These are phyloP conservation scores for Danio tinwini DNA, from an alignment of 2,797 vertebrate genomes.

Conservation along the genomic window DNA sequence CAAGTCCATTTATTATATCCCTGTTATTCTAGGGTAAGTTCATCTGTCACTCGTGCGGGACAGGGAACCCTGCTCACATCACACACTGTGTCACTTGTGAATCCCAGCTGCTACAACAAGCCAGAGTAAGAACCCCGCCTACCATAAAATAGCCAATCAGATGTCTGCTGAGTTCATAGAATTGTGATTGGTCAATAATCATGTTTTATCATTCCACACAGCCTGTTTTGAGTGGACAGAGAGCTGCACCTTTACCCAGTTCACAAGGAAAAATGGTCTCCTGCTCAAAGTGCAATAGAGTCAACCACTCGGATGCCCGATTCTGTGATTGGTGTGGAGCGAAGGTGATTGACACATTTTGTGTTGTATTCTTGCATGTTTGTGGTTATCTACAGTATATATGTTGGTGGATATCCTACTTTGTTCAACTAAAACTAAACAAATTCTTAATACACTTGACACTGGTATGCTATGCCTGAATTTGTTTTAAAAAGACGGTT, in stretches of 20 bases:
- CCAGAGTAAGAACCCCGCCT: slow-evolving; percentile 70
- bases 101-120: slow-evolving; percentile 73
- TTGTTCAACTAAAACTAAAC: too few species aligned
- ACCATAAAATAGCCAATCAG: slow-evolving; percentile 1
- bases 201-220: slow-evolving; percentile 60
- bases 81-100: slow-evolving; percentile 87
- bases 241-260: slow-evolving; percentile 55
- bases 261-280: slow-evolving; percentile 66
- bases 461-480: too few species aligned
- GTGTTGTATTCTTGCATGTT: too few species aligned
- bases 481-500: too few species aligned
- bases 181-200: slow-evolving; percentile 2
- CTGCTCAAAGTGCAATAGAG: slow-evolving; percentile 80
- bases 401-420: too few species aligned
- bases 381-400: too few species aligned
- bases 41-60: slow-evolving; percentile 86
- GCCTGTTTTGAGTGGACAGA: slow-evolving; percentile 61
- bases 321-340: slow-evolving; percentile 89
- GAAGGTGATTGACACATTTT: slow-evolving; percentile 69
- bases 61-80: slow-evolving; percentile 84
- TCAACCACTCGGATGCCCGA: slow-evolving; percentile 74
- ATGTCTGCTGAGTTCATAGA: background rate
- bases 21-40: slow-evolving; percentile 77
- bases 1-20: background rate
- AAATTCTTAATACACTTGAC: too few species aligned